Percentiles rank a stretch among this genome's conserved stretches.
Conservation (phyloP, 2,888 invertebrate genomes). For the Ornithoptera priamus region DNA sequence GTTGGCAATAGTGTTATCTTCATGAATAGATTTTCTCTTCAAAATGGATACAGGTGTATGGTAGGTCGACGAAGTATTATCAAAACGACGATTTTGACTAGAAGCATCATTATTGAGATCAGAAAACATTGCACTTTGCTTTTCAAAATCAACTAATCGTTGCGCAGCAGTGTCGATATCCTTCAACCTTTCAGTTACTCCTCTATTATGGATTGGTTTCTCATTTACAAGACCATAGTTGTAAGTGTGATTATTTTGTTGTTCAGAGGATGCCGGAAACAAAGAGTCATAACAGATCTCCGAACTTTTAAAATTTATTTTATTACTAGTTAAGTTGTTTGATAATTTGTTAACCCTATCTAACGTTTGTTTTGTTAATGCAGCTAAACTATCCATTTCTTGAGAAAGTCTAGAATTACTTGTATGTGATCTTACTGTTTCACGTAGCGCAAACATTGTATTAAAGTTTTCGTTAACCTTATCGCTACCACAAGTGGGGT, state of each 20-base stretch:
- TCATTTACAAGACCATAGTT: conserved; percentile 63
- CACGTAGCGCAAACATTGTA: conserved; percentile 72
- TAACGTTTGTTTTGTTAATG: conserved; percentile 83
- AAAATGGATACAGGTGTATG: conserved; percentile 83
- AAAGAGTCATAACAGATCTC: conserved; percentile 63
- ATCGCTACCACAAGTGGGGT: conserved; percentile 51
- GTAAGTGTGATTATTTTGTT: conserved; percentile 58
- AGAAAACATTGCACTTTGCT: conserved; percentile 78
- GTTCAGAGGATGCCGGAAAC: conserved; percentile 61
- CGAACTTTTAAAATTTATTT: conserved; percentile 64
- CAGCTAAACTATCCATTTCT: conserved; percentile 83
- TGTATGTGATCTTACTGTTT: conserved; percentile 67
- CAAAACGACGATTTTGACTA: conserved; percentile 76
- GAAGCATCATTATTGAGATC: conserved; percentile 76
- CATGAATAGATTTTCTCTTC: conserved; percentile 83
- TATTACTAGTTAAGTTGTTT: conserved; percentile 77
- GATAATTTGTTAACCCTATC: conserved; percentile 84
- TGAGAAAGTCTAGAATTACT: conserved; percentile 73
- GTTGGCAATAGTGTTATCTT: conserved; percentile 71
- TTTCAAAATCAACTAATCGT: conserved; percentile 78
- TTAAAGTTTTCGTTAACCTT: conserved; percentile 53
- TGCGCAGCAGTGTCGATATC: conserved; percentile 78
- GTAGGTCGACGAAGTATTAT: conserved; percentile 60
- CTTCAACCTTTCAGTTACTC: conserved; percentile 70
- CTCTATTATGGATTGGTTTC: conserved; percentile 57